phyloP scores from a whole-genome alignment of 1,140 invertebrate genomes.

The Sitobion miscanthi region DNA sequence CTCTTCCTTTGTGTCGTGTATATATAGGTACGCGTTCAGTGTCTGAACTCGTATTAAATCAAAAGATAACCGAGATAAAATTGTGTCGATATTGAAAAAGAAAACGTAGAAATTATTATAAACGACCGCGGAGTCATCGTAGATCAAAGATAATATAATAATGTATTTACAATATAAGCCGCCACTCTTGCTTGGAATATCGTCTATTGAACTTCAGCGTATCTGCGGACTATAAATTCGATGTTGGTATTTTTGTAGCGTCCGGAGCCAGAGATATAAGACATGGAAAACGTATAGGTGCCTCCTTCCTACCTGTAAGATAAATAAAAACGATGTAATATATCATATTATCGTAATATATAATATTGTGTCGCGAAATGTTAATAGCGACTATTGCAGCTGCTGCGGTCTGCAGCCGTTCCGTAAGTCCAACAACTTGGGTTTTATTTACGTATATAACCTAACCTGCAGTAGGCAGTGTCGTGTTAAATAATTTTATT shows the following conservation, averaged over 20 bases:
- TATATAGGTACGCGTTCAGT: neutral
- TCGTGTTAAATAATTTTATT: neutral
- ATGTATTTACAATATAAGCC: neutral
- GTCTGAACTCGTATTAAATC: neutral
- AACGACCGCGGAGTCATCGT: neutral
- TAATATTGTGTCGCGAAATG: no score
- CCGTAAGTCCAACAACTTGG: neutral
- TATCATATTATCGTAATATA: neutral
- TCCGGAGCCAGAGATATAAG: neutral
- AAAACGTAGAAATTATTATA: constrained; percentile 8
- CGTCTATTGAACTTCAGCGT: neutral
- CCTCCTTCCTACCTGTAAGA: neutral
- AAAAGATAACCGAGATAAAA: constrained; percentile 5
- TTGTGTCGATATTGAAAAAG: neutral
- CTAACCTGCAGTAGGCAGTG: no score
- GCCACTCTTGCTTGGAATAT: neutral
- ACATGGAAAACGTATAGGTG: neutral
- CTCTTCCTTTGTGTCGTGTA: neutral
- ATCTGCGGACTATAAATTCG: neutral
- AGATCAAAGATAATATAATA: constrained; percentile 18
- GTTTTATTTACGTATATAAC: neutral
- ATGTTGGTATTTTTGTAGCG: neutral
- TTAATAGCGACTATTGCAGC: neutral
- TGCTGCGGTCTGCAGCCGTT: neutral
- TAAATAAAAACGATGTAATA: neutral